Conservation (phyloP, 2,888 invertebrate genomes). For the Erebia ligea region DNA sequence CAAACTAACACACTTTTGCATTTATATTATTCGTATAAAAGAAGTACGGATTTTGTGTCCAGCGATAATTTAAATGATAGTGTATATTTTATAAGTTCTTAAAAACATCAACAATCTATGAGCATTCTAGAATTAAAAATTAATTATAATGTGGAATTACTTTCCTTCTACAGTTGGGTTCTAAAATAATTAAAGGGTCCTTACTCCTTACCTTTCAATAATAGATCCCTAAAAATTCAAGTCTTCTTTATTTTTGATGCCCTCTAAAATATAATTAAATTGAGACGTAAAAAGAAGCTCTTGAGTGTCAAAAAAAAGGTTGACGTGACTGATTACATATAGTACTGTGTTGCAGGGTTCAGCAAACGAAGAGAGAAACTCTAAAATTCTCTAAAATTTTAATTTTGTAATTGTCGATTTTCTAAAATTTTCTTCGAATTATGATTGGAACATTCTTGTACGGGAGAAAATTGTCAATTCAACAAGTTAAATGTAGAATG, state of each 20-base stretch:
- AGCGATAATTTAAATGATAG: too few species aligned
- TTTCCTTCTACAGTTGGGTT: too few species aligned
- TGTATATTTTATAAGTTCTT: too few species aligned
- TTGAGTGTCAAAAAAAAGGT: neutral
- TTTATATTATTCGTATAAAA: too few species aligned
- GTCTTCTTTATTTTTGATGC: neutral
- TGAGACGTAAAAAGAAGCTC: conserved; percentile 11
- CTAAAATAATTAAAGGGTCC: neutral
- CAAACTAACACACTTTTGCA: too few species aligned
- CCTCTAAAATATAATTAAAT: conserved; percentile 11
- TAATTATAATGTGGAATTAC: too few species aligned
- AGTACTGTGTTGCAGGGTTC: neutral
- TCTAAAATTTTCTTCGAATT: too few species aligned
- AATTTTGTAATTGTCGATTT: neutral
- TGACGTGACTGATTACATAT: conserved; percentile 15
- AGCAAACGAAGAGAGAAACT: neutral
- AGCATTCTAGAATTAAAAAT: too few species aligned
- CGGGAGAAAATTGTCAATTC: neutral
- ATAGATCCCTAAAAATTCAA: neutral
- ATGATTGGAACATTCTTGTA: too few species aligned
- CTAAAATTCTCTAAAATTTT: neutral
- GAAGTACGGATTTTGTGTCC: too few species aligned
- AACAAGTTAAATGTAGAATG: neutral
- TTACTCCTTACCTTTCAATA: neutral
- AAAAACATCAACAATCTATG: too few species aligned